Evolutionary conservation across 2,888 invertebrate genomes (phyloP), one percentile per base, ranked within the genome.

Genomic region (Uropetala carovei): DNA sequence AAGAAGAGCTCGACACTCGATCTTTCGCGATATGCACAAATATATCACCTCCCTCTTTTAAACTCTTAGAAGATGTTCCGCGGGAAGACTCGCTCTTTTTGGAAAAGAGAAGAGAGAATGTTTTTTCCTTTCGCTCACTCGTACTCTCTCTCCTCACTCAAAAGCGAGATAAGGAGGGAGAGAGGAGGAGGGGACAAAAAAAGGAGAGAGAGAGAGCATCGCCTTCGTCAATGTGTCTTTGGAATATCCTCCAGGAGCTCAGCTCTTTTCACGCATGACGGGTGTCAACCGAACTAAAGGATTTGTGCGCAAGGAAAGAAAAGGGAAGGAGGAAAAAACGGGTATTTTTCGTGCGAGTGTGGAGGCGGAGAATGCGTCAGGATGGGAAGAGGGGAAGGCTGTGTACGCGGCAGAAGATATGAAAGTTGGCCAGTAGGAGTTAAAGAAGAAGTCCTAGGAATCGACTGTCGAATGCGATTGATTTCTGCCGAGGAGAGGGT

Each of bases 191-290:
- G 14, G 2, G 43, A 13, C 7, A 43, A 18, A 7, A 16, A 13
- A 16, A 11, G n/a, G n/a, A 5, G 81, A 14, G 30, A 81, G 81
- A 43, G 4, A 8, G 14, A 13, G 2, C 30, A 30, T 16, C n/a
- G 7, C 43, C 82, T 82, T 82, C 82, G 43, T 82, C 82, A 82
- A 82, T 16, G 82, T 43, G 82, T 82, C 82, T 82, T n/a, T 18
- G 30, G 82, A 27, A 82, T 82, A 82, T 82, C 82, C 82, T 30
- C 14, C 14, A 82, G 82, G 14, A n/a, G 82, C 82, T 82, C 43
- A 30, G 10, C 82, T 43, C 86, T 22, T 85, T 60, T 86, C 86
- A 30, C 59, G 30, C 60, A 27, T 86, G 86, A 86, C 86, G 86
- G 59, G 60, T 57, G 60, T 86, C 86, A 60, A 60, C 86, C 60